A percentile compares a stretch with the other conserved stretches of the same genome.
Evolutionary conservation across 2,113 vertebrate genomes (phyloP).

Genomic region (Notothenia coriiceps): DNA sequence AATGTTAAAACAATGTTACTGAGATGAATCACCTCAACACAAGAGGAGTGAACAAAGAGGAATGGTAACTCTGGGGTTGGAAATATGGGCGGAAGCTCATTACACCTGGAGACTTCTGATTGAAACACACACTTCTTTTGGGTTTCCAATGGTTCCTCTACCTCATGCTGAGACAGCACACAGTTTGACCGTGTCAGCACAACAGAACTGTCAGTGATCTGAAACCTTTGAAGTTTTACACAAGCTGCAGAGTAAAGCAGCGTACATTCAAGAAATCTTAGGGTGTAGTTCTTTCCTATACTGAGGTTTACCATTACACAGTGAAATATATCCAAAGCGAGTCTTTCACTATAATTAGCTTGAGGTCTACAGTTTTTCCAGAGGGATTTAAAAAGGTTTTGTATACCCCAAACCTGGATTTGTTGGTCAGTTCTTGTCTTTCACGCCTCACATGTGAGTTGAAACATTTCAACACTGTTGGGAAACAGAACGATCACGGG

Average conservation of each 20-base stretch:
- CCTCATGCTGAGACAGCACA: slow-evolving; percentile 46
- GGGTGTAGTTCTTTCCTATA: not conserved
- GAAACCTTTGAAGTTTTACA: not conserved
- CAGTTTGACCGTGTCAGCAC: not conserved
- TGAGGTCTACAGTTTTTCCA: not conserved
- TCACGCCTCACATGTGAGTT: not conserved
- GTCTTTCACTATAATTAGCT: not conserved
- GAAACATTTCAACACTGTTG: not conserved
- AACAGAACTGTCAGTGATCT: not conserved
- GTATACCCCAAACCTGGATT: too few species aligned
- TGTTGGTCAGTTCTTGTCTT: not conserved
- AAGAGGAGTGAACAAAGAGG: not conserved
- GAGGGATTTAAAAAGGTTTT: too few species aligned
- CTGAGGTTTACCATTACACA: not conserved
- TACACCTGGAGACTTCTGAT: not conserved
- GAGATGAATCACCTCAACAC: too few species aligned
- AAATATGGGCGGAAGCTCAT: not conserved
- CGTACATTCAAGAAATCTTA: not conserved
- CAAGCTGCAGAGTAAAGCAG: not conserved
- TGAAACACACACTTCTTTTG: slow-evolving; percentile 16
- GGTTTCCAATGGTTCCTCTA: slow-evolving; percentile 46
- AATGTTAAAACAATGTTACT: not conserved
- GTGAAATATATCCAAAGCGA: not conserved
- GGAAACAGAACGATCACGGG: not conserved
- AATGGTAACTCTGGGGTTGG: not conserved